Base-by-base conservation (phyloP, 2,888 invertebrate genomes). In the Xestia ashworthii region DNA sequence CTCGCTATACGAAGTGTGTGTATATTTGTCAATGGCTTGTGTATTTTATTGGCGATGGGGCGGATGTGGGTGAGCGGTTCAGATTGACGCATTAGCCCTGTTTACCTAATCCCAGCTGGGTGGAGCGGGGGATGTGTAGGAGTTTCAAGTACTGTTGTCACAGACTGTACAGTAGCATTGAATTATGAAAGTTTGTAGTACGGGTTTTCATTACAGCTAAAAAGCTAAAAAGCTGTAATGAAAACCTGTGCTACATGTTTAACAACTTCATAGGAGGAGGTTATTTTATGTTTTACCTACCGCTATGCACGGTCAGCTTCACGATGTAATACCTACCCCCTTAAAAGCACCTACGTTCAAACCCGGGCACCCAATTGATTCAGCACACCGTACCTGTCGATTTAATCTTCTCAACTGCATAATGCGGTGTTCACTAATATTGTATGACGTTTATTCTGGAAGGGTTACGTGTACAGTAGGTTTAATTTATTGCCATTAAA, bases 11-110 rank as follows among this genome's bases (percentile, higher is more conserved):
- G 60, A 62, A 55, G 65, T 74, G 66, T 71, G 38, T 76, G 65
- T 55, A 67, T 76, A 55, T 76, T 83, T 83, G 84, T 76, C 83
- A 83, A 76, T 83, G 80, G 80, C 53, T 83, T 83, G 64, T 71
- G 73, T 83, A 80, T 71, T 83, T 83, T 80, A 83, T 80, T 62
- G 76, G 38, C 58, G 22, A 41, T 68, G 38, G 80, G 74, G 60
- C 64, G 53, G 64, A 62, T 73, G 66, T 66, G 69, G 72, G 67
- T 44, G 62, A 71, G 38, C 22, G 66, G 50, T 75, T 55, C 71
- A 67, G 62, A 80, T 76, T 80, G 75, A 71, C 74, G 75, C 70
- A 75, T 83, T 70, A 72, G 79, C 55, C 72, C 44, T 74, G 64
- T 74, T 74, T 82, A 64, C 67, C 14, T 68, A 68, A 71, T 55